A percentile compares a stretch with the other conserved stretches of the same genome.
phyloP scores from a whole-genome alignment of 2,113 vertebrate species.

The Pseudorasbora parva region DNA sequence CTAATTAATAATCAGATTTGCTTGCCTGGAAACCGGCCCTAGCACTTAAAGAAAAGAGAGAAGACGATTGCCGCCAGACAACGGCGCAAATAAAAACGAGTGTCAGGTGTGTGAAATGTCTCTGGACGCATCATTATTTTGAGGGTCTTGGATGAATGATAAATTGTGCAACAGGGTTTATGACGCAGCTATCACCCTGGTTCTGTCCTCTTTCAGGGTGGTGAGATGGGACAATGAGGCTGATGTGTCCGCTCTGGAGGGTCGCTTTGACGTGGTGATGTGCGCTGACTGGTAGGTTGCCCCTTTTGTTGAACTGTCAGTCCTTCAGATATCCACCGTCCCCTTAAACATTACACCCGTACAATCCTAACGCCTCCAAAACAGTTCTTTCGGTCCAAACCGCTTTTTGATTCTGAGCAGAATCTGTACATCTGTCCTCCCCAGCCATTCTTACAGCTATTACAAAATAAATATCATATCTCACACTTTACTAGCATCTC shows the following conservation, averaged over 20 bases:
- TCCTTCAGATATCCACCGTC: background rate
- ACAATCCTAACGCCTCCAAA: background rate
- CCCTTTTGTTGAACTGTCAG: conserved; percentile 36
- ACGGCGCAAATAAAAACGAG: conserved; percentile 12
- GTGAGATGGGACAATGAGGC: conserved; percentile 97
- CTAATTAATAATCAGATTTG: conserved; percentile 98
- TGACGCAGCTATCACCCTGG: conserved; percentile 11
- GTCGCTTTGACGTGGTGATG: conserved; percentile 97
- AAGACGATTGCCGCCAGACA: conserved; percentile 15
- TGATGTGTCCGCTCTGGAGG: conserved; percentile 92
- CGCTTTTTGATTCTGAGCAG: background rate
- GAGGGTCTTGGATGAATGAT: background rate
- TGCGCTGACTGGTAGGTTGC: conserved; percentile 98
- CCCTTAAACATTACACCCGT: background rate
- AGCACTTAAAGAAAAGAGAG: conserved; percentile 65
- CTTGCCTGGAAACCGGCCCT: conserved; percentile 71
- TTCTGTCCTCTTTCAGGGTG: conserved; percentile 76
- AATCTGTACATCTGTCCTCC: background rate
- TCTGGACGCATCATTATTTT: background rate
- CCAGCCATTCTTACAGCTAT: background rate
- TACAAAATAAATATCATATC: conserved; percentile 53
- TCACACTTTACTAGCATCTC: conserved; percentile 45
- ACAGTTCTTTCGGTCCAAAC: background rate
- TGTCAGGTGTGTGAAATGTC: conserved; percentile 1
- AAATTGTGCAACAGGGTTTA: conserved; percentile 22